A percentile compares a stretch with the other conserved stretches of the same genome.
Evolutionary conservation across 2,113 vertebrate species (phyloP).

Genomic region (Montifringilla adamsi): DNA sequence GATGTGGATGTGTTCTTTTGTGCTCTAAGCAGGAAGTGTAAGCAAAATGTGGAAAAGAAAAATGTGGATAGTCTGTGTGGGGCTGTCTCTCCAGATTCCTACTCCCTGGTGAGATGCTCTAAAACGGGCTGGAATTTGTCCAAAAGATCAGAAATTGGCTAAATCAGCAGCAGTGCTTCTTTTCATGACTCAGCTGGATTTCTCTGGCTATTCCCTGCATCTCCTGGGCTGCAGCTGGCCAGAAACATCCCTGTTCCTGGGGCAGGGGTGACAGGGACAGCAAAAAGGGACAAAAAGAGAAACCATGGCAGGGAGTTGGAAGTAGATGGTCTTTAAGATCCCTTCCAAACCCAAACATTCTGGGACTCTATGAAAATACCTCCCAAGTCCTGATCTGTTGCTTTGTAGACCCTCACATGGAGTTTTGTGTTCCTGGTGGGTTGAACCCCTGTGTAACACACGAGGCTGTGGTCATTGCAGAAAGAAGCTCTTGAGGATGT

Average conservation of each 20-base stretch:
- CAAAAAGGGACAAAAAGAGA: background rate
- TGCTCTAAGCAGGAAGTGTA: background rate
- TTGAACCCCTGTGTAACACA: rapidly evolving
- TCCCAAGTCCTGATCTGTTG: background rate
- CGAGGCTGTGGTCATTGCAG: rapidly evolving
- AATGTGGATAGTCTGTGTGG: background rate
- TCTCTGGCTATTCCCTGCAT: rapidly evolving
- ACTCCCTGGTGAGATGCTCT: background rate
- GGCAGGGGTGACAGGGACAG: background rate
- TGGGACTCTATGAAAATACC: background rate
- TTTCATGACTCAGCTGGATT: background rate
- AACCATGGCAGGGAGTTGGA: background rate
- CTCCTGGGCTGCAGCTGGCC: background rate
- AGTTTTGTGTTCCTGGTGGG: background rate
- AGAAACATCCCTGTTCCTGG: background rate
- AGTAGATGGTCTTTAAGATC: background rate
- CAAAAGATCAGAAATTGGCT: background rate
- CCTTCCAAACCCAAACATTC: background rate
- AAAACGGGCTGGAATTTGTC: background rate
- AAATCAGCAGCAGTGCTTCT: background rate
- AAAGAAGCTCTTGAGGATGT: background rate
- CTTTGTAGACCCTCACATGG: rapidly evolving
- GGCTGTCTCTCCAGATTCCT: background rate
- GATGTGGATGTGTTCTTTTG: background rate
- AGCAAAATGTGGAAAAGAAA: background rate